Evolutionary conservation across 2,113 vertebrate genomes (phyloP).

Genomic region (Melanerpes aurifrons): DNA sequence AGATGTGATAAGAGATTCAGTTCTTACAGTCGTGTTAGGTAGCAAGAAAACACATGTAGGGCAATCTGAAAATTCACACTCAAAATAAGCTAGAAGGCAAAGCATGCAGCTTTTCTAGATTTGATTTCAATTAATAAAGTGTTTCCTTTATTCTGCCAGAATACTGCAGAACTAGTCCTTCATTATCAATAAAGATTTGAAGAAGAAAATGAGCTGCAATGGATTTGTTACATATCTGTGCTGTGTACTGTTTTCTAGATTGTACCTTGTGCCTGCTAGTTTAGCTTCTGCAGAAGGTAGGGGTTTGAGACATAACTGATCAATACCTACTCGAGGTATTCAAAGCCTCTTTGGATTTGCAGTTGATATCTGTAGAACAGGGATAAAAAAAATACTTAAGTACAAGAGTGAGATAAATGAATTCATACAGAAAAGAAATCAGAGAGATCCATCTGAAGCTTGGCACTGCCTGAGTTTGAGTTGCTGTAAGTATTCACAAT

Average conservation of each 20-base stretch:
- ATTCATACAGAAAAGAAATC: constrained; percentile 43
- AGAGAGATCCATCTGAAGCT: constrained; percentile 55
- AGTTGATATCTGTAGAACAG: constrained; percentile 27
- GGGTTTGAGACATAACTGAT: constrained; percentile 46
- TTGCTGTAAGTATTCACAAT: constrained; percentile 5
- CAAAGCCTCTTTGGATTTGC: constrained; percentile 52
- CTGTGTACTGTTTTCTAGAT: not conserved
- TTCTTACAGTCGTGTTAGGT: not conserved
- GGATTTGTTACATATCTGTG: not conserved
- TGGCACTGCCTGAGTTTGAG: not conserved
- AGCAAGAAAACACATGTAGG: not conserved
- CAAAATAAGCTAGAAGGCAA: not conserved
- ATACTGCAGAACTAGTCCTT: not conserved
- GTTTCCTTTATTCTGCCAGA: not conserved
- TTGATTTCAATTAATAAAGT: not conserved
- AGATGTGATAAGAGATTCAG: not conserved
- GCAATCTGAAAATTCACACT: not conserved
- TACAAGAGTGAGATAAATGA: constrained; percentile 46
- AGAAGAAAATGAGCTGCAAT: not conserved
- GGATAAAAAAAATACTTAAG: not conserved
- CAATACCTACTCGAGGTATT: constrained; percentile 53
- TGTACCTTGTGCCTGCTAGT: not conserved
- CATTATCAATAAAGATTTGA: not conserved
- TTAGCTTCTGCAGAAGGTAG: constrained; percentile 8
- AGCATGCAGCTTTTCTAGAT: not conserved